Conservation (phyloP, 2,888 invertebrate species). For the Drosophila nr. perissopoda region DNA sequence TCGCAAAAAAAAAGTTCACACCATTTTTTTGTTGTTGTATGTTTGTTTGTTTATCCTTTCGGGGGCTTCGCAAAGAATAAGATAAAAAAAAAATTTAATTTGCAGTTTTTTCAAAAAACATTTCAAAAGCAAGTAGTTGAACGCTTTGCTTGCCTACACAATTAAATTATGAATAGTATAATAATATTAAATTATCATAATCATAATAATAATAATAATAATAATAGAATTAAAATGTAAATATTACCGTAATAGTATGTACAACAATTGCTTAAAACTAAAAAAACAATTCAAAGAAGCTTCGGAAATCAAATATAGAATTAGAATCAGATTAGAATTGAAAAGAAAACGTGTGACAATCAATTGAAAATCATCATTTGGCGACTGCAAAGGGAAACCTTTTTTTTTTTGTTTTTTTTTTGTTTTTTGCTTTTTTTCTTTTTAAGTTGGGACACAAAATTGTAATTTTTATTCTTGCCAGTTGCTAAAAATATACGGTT, state of each 20-base stretch:
- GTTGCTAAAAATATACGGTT: conserved; percentile 53
- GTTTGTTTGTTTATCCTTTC: conserved; percentile 7
- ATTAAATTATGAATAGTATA: conserved; percentile 47
- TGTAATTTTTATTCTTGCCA: conserved; percentile 23
- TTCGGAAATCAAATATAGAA: conserved; percentile 20
- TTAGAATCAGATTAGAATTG: conserved; percentile 7
- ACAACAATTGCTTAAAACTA: conserved; percentile 73
- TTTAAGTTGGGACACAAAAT: background rate
- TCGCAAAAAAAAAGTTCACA: conserved; percentile 70
- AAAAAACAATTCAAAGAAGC: conserved; percentile 65
- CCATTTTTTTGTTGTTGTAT: conserved; percentile 27
- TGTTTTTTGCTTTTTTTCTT: conserved; percentile 12
- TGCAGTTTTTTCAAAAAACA: conserved; percentile 81
- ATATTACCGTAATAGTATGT: conserved; percentile 55
- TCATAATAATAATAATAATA: conserved; percentile 56
- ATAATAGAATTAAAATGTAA: conserved; percentile 47
- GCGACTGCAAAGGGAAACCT: conserved; percentile 31
- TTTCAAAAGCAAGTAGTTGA: conserved; percentile 73
- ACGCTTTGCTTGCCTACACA: conserved; percentile 55
- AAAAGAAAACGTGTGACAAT: conserved; percentile 45
- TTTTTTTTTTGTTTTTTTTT: conserved; percentile 13
- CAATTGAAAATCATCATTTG: conserved; percentile 35
- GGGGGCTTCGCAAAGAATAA: conserved; percentile 25
- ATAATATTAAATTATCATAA: conserved; percentile 55
- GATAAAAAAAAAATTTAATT: conserved; percentile 43